phyloP scores from a whole-genome alignment of 2,888 invertebrate species.

The Lepidocyrtinus sp. region DNA sequence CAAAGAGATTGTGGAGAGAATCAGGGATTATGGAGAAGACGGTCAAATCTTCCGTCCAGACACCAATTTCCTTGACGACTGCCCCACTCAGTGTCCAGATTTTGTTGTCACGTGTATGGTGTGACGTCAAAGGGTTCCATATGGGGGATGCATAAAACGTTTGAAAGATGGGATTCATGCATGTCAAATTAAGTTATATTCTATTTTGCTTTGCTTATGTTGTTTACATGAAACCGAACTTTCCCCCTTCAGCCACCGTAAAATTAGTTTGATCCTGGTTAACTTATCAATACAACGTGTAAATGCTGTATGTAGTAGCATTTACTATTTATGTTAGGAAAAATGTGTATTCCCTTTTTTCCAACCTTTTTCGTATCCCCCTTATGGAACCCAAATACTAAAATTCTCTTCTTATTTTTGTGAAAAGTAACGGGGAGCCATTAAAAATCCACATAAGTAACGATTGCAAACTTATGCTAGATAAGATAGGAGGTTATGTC shows the following conservation, averaged over 20 bases:
- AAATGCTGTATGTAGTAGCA: no score
- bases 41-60: slow-evolving; percentile 86
- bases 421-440: slow-evolving; percentile 84
- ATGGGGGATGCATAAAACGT: neutral
- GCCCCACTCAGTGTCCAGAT: slow-evolving; percentile 80
- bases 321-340: no score
- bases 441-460: slow-evolving; percentile 89
- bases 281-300: no score
- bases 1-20: slow-evolving; percentile 90
- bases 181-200: no score
- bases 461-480: slow-evolving; percentile 86
- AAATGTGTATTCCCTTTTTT: no score
- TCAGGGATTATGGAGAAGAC: slow-evolving; percentile 77
- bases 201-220: no score
- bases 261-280: no score
- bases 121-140: slow-evolving; percentile 75
- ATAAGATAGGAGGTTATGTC: slow-evolving; percentile 86
- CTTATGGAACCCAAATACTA: slow-evolving; percentile 16
- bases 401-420: neutral
- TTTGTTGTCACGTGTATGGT: slow-evolving; percentile 86
- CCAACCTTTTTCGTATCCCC: no score
- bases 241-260: no score
- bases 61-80: slow-evolving; percentile 80
- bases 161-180: no score
- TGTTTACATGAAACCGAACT: slow-evolving; percentile 93